Percentiles rank a stretch among this genome's conserved stretches.
Conservation (phyloP, 1,140 invertebrate genomes). For the Aporrectodea caliginosa region DNA sequence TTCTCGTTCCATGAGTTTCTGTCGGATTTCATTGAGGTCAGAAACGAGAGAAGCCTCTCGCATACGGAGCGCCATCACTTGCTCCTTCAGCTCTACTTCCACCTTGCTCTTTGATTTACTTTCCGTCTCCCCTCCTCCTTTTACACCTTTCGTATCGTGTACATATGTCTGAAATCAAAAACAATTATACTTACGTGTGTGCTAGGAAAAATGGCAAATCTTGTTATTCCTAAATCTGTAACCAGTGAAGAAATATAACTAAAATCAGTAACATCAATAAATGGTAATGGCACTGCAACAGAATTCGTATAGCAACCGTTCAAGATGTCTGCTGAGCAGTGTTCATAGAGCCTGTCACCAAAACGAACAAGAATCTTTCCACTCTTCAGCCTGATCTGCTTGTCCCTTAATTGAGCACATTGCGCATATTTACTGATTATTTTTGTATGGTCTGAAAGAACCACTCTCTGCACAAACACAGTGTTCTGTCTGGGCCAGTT, state of each 20-base stretch:
- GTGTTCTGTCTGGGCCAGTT: too few species aligned
- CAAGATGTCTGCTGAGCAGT: too few species aligned
- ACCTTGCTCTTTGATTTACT: neutral
- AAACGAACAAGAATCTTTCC: too few species aligned
- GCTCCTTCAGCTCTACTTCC: constrained; percentile 68
- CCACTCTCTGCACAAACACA: too few species aligned
- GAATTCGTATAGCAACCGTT: neutral
- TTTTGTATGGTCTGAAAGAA: too few species aligned
- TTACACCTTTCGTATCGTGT: neutral
- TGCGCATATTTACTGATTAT: too few species aligned
- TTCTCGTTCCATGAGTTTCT: constrained; percentile 98
- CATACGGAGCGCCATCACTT: constrained; percentile 92
- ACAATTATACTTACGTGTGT: neutral
- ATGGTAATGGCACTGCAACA: neutral
- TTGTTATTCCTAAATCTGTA: neutral
- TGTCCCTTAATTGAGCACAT: too few species aligned
- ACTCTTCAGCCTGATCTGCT: too few species aligned
- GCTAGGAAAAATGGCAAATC: neutral
- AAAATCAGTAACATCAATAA: neutral
- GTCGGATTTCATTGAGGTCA: constrained; percentile 86
- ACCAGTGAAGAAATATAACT: neutral
- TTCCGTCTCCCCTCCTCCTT: neutral
- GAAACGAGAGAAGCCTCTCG: constrained; percentile 89
- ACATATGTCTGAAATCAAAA: neutral
- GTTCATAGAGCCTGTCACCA: too few species aligned